Base-by-base conservation (phyloP, 2,888 invertebrate genomes). In the Nowickia ferox region DNA sequence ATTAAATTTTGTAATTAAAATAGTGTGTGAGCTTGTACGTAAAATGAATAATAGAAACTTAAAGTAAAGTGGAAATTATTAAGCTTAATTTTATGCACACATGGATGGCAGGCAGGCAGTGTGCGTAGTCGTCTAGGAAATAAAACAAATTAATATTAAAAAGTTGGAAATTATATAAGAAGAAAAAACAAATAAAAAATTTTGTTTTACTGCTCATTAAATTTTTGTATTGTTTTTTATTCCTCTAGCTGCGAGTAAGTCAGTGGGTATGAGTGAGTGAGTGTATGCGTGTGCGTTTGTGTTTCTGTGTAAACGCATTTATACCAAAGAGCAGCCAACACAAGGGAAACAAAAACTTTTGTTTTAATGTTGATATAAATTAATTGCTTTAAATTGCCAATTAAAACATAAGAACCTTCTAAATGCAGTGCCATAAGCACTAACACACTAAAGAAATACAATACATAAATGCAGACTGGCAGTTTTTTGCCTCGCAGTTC, bases 381-480 rank as follows among this genome's bases (percentile, higher is more conserved):
- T 86, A 86, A 86, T 86, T 86, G 83, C 83, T 76, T 74, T 65
- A 86, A 86, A 84, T 86, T 86, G 86, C 84, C 86, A 86, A 86
- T 86, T 86, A 86, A 75, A 86, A 86, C 69, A 77, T 74, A 84
- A 86, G 74, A 79, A 79, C 75, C 76, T 76, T 79, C 59, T 79
- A 83, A 86, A 82, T 83, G 83, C 83, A 81, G 59, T 61, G 40
- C 65, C 72, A 51, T 65, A 72, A 79, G 65, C 55, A 63, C 53
- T 38, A 46, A 44, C 2, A 17, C 19, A 48, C 30, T 30, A 48
- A 69, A n/a, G 15, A 76, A 44, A 65, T 17, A 44, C 22, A 55
- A 65, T 17, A 44, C 22, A 55, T 53, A 55, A 46, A 38, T 72
- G 65, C 42, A 77, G 44, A 68, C 53, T 44, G 53, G 65, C 51